A percentile compares a stretch with the other conserved stretches of the same genome.
phyloP scores from a whole-genome alignment of 2,797 vertebrate genomes.

The Hyperoplus immaculatus region DNA sequence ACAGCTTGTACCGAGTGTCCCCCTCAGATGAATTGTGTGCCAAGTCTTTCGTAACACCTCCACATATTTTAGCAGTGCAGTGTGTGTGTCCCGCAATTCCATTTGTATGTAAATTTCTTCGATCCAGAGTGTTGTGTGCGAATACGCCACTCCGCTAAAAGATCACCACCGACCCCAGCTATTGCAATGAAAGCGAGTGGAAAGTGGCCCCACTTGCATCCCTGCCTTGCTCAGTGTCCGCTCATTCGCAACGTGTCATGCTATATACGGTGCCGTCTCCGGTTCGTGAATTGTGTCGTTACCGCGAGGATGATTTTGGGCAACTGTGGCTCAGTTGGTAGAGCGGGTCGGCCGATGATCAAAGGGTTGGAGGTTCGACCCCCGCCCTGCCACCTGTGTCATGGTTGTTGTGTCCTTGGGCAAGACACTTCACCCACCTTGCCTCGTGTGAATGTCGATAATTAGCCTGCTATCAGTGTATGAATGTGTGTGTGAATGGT shows the following conservation, averaged over 20 bases:
- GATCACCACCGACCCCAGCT: not conserved
- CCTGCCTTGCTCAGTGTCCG: not conserved
- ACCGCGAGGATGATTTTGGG: not conserved
- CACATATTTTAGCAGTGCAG: not conserved
- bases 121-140: not conserved
- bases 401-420: too few relatives aligned
- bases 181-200: not conserved
- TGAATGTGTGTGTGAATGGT: too few relatives aligned
- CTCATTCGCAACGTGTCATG: not conserved
- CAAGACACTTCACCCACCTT: too few relatives aligned
- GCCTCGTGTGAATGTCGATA: too few relatives aligned
- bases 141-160: not conserved
- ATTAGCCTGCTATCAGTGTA: too few relatives aligned
- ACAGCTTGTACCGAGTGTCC: not conserved
- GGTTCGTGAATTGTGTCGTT: not conserved
- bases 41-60: not conserved
- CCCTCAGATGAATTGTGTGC: not conserved
- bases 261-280: not conserved
- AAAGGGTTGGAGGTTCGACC: too few relatives aligned
- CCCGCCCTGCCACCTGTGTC: too few relatives aligned
- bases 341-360: too few relatives aligned
- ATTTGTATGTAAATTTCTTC: not conserved
- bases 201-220: not conserved
- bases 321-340: too few relatives aligned
- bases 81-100: not conserved